Conservation (phyloP, 1,140 invertebrate species). For the Formica selysi region DNA sequence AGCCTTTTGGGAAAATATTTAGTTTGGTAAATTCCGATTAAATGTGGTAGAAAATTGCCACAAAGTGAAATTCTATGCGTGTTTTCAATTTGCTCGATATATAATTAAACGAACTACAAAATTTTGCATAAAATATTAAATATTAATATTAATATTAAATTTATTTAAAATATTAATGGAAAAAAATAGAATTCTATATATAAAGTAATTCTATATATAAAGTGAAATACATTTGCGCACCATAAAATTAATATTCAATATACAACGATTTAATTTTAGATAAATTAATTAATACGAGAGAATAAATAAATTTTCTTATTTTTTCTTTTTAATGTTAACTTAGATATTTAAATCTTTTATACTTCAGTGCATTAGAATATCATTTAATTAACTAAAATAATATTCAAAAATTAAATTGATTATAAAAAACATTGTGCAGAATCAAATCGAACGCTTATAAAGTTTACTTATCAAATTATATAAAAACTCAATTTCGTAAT, state of each 20-base stretch:
- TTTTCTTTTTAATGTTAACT: no score
- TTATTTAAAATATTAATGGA: not conserved
- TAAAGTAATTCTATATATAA: not conserved
- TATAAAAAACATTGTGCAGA: no score
- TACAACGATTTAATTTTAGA: no score
- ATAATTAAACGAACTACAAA: conserved; percentile 1
- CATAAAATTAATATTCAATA: not conserved
- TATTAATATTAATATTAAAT: conserved; percentile 5
- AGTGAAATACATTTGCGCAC: not conserved
- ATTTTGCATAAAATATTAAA: not conserved
- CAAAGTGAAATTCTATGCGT: not conserved
- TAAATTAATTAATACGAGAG: not conserved
- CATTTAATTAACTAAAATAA: no score
- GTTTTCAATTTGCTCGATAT: not conserved
- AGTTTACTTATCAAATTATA: no score
- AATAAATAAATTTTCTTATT: no score
- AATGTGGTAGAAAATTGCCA: not conserved
- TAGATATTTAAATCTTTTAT: no score
- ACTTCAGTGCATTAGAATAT: no score
- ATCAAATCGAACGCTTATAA: no score
- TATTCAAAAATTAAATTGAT: no score
- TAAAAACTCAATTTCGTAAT: no score
- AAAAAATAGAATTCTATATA: conserved; percentile 14
- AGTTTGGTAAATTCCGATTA: not conserved
- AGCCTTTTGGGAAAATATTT: conserved; percentile 17